These are phyloP conservation scores for Gephyroberyx darwinii DNA, from an alignment of 2,797 vertebrate species.

Conservation along the genomic window DNA sequence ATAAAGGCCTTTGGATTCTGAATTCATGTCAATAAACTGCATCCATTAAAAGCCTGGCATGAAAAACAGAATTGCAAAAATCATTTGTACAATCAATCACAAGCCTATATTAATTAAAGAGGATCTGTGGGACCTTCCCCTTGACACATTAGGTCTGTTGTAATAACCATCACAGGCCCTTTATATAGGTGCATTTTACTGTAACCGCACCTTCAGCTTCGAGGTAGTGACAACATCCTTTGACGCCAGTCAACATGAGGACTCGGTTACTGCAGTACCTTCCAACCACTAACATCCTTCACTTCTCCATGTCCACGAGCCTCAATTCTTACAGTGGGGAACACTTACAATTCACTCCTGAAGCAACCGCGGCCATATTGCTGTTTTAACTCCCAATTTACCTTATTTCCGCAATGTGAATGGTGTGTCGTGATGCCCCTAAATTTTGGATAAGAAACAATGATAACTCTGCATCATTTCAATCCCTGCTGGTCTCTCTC, in stretches of 20 bases:
- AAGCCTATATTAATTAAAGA: neutral
- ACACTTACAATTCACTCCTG: slow-evolving; percentile 45
- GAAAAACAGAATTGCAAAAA: neutral
- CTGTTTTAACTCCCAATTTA: slow-evolving; percentile 65
- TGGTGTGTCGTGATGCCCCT: slow-evolving; percentile 63
- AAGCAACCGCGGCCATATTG: slow-evolving; percentile 68
- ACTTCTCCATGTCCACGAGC: slow-evolving; percentile 49
- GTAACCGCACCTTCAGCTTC: slow-evolving; percentile 75
- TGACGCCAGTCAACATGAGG: slow-evolving; percentile 72
- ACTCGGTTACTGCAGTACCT: slow-evolving; percentile 72
- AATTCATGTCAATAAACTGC: slow-evolving; percentile 3
- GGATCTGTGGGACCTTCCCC: neutral
- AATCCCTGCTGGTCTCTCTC: slow-evolving; percentile 26
- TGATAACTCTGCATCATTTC: slow-evolving; percentile 45
- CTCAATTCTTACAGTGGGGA: slow-evolving; percentile 36
- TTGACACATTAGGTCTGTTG: neutral
- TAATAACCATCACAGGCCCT: slow-evolving; percentile 7
- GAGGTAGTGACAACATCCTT: slow-evolving; percentile 80
- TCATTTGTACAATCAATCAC: neutral
- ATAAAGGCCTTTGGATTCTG: slow-evolving; percentile 3
- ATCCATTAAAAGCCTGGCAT: neutral
- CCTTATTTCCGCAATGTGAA: slow-evolving; percentile 66
- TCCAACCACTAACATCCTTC: slow-evolving; percentile 61
- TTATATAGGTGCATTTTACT: slow-evolving; percentile 51
- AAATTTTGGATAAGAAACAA: slow-evolving; percentile 41